Conservation (phyloP, 2,113 vertebrate genomes). For the Pseudorasbora parva region DNA sequence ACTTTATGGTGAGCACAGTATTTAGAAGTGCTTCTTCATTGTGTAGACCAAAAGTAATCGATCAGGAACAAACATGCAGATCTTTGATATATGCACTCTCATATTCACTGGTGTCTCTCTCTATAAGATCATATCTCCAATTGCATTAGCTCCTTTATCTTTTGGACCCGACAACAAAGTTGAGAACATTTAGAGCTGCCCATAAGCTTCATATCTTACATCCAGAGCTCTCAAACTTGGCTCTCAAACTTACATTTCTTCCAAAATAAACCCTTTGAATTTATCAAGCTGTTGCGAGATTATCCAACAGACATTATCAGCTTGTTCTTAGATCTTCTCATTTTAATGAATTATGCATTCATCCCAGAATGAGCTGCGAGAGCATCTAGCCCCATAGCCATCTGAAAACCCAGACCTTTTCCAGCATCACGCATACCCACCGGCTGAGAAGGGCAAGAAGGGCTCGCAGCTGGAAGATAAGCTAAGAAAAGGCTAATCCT, state of each 20-base stretch:
- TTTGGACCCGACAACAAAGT: constrained; percentile 11
- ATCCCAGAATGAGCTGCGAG: background rate
- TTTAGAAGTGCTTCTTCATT: background rate
- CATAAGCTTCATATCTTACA: background rate
- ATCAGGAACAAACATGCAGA: constrained; percentile 4
- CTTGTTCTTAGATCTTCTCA: constrained; percentile 18
- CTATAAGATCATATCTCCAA: constrained; percentile 4
- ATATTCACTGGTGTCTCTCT: background rate
- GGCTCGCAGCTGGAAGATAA: constrained; percentile 31
- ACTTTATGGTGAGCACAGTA: background rate
- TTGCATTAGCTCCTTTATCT: background rate
- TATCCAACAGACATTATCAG: constrained; percentile 27
- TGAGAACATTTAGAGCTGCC: background rate
- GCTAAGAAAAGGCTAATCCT: background rate
- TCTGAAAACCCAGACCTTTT: background rate
- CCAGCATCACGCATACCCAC: background rate
- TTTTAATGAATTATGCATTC: constrained; percentile 33
- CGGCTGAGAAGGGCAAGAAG: background rate
- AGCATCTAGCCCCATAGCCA: constrained; percentile 9
- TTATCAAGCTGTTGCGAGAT: constrained; percentile 22
- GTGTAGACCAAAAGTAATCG: background rate
- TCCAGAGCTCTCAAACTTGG: background rate
- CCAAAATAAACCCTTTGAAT: constrained; percentile 30
- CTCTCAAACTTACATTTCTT: constrained; percentile 15
- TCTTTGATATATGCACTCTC: background rate